These are phyloP conservation scores for Dermolepida albohirtum DNA, from an alignment of 2,888 invertebrate species.

Conservation along the genomic window DNA sequence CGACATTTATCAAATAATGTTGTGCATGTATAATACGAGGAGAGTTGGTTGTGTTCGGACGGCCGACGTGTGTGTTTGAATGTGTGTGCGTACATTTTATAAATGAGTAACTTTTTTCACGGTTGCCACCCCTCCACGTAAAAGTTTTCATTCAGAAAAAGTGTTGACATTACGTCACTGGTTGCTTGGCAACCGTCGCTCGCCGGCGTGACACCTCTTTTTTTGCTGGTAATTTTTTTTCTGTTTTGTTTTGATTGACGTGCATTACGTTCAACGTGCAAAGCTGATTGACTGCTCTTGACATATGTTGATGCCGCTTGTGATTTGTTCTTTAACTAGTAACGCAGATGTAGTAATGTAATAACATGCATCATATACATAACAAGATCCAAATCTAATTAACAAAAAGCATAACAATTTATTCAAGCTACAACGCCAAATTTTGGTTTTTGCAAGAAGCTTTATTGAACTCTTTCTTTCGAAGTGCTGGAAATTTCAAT, in stretches of 20 bases:
- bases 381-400: too few relatives aligned
- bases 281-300: too few relatives aligned
- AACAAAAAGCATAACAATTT: too few relatives aligned
- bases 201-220: slow-evolving; percentile 50
- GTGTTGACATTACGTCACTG: slow-evolving; percentile 64
- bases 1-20: too few relatives aligned
- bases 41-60: slow-evolving; percentile 8
- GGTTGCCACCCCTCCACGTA: slow-evolving; percentile 65
- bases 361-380: too few relatives aligned
- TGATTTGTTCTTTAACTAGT: too few relatives aligned
- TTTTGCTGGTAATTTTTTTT: slow-evolving; percentile 31
- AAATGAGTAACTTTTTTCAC: slow-evolving; percentile 43
- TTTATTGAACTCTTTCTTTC: too few relatives aligned
- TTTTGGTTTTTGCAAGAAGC: too few relatives aligned
- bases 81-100: slow-evolving; percentile 34
- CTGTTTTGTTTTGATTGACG: slow-evolving; percentile 31
- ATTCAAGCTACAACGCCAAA: too few relatives aligned
- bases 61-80: slow-evolving; percentile 20
- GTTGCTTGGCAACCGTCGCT: slow-evolving; percentile 63
- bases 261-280: slow-evolving; percentile 2
- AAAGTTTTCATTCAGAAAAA: slow-evolving; percentile 74
- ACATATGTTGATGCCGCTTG: too few relatives aligned
- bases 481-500: too few relatives aligned
- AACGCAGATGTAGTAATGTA: too few relatives aligned
- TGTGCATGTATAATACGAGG: neutral